Evolutionary conservation across 1,140 invertebrate species (phyloP).

Genomic region (Carposina sasakii): DNA sequence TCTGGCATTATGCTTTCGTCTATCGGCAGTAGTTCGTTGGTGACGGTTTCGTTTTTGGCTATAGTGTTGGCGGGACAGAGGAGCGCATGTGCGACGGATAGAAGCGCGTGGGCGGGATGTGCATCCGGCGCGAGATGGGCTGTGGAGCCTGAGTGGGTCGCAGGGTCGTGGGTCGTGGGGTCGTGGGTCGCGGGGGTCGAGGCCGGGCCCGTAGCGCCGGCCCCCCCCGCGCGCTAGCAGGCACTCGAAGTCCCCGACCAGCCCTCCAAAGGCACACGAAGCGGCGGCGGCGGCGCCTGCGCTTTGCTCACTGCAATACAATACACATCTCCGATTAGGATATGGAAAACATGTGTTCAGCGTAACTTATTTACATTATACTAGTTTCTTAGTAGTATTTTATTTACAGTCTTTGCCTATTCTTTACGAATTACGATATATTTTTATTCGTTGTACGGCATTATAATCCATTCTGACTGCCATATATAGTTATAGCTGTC

Average conservation of each 20-base stretch:
- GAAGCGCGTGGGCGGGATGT: slow-evolving; percentile 54
- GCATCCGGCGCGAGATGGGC: slow-evolving; percentile 34
- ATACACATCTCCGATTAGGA: no score
- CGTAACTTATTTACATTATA: no score
- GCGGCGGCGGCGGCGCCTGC: slow-evolving; percentile 56
- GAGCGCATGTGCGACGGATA: slow-evolving; percentile 48
- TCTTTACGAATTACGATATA: no score
- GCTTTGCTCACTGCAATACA: slow-evolving; percentile 39
- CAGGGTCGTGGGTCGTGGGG: slow-evolving; percentile 6
- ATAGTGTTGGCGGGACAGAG: slow-evolving; percentile 41
- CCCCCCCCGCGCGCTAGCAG: slow-evolving; percentile 59
- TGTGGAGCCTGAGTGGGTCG: slow-evolving; percentile 22
- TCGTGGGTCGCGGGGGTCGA: slow-evolving; percentile 1
- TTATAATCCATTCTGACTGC: no score
- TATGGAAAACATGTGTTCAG: no score
- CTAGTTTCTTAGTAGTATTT: no score
- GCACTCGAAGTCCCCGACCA: slow-evolving; percentile 56
- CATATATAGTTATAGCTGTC: no score
- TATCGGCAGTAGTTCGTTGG: slow-evolving; percentile 37
- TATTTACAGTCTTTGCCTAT: no score
- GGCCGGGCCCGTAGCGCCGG: slow-evolving; percentile 26
- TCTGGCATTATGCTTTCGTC: slow-evolving; percentile 42
- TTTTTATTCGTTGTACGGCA: no score
- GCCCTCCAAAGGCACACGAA: slow-evolving; percentile 47
- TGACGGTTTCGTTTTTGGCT: slow-evolving; percentile 16